phyloP scores from a whole-genome alignment of 2,113 vertebrate species.

The Entelurus aequoreus region DNA sequence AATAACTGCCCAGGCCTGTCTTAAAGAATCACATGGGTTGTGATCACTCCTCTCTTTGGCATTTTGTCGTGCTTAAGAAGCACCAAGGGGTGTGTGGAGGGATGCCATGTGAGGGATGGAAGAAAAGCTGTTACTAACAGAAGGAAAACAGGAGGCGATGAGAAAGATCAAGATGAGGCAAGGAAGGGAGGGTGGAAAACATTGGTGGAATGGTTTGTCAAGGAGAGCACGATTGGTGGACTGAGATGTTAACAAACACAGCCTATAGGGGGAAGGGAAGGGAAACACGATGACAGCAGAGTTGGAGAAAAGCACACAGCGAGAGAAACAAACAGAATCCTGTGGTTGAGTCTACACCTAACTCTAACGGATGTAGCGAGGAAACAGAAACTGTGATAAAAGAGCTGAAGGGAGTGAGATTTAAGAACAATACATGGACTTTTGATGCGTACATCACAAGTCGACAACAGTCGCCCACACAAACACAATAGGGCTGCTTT shows the following conservation, averaged over 20 bases:
- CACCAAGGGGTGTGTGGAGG: constrained; percentile 33
- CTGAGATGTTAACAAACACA: constrained; percentile 61
- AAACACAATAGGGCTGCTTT: no score
- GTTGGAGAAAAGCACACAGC: neutral
- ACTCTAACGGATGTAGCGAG: constrained; percentile 31
- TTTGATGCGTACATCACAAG: constrained; percentile 12
- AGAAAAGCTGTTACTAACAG: constrained; percentile 40
- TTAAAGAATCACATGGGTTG: constrained; percentile 27
- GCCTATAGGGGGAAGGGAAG: constrained; percentile 44
- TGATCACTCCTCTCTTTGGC: constrained; percentile 25
- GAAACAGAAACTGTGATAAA: constrained; percentile 17
- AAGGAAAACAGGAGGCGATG: constrained; percentile 44
- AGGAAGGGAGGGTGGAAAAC: constrained; percentile 25
- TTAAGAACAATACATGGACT: neutral
- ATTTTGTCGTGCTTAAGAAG: constrained; percentile 35
- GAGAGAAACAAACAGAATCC: constrained; percentile 61
- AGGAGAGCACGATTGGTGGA: constrained; percentile 47
- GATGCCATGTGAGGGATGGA: constrained; percentile 31
- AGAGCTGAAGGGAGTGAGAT: neutral
- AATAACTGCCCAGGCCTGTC: no score
- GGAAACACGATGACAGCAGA: constrained; percentile 19
- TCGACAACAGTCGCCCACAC: constrained; percentile 13
- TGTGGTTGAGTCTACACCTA: constrained; percentile 65
- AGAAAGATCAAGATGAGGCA: constrained; percentile 14
- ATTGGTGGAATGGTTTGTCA: constrained; percentile 53